phyloP scores from a whole-genome alignment of 2,888 invertebrate genomes.

The Meliscaeva auricollis region DNA sequence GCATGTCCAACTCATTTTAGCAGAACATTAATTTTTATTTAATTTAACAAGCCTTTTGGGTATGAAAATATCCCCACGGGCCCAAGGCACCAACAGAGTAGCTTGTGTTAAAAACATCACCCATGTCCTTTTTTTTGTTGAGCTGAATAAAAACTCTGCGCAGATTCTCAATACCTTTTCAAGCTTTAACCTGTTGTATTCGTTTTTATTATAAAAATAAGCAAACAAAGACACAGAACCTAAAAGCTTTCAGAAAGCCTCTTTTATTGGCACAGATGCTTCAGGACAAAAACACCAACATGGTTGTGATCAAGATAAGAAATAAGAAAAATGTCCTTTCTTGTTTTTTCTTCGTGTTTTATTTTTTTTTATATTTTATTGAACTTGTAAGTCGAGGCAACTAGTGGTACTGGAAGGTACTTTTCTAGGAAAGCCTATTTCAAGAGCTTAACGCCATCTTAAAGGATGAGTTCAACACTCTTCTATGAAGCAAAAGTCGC shows the following conservation, averaged over 20 bases:
- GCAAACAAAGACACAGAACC: background rate
- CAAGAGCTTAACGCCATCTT: conserved; percentile 38
- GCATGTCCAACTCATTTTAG: no score
- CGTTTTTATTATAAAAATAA: background rate
- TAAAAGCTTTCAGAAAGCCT: conserved; percentile 18
- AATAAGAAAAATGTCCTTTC: background rate
- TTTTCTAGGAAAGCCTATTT: conserved; percentile 27
- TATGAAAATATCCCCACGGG: no score
- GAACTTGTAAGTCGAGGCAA: conserved; percentile 32
- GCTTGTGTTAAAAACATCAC: background rate
- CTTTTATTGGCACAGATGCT: background rate
- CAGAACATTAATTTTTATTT: no score
- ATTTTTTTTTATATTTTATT: conserved; percentile 20
- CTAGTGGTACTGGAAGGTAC: conserved; percentile 49
- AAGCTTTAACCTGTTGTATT: conserved; percentile 67
- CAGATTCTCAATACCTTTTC: conserved; percentile 18
- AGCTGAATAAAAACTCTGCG: conserved; percentile 65
- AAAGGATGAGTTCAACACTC: background rate
- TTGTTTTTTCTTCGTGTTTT: background rate
- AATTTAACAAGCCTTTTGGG: background rate
- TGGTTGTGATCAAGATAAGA: conserved; percentile 43
- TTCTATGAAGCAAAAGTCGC: conserved; percentile 2
- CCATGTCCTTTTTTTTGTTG: background rate
- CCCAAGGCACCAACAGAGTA: background rate
- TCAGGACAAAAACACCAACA: conserved; percentile 5